Evolutionary conservation across 2,113 vertebrate species (phyloP), one percentile per base, ranked within the genome.

Genomic region (Amazona vittata): DNA sequence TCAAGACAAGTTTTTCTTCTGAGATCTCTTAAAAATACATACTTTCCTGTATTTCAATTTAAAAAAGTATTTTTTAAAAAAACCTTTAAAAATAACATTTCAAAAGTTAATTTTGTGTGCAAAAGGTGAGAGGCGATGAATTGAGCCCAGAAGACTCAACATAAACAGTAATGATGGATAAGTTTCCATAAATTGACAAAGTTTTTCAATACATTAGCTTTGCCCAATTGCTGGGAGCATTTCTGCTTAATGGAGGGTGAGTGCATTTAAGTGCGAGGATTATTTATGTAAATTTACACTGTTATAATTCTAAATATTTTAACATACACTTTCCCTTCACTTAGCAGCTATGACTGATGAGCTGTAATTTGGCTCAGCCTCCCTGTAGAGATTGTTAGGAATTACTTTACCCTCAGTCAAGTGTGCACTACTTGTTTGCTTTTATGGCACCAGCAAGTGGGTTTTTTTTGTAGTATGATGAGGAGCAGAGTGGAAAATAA

Each of bases 211-310:
- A 87, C 41, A 53, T 64, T 35, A 91, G 44, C 29, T 91, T 69
- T 70, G 35, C 29, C 50, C 86, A 91, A 84, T 68, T 75, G 73
- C 65, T 60, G 33, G 70, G 49, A 69, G 35, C 28, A 46, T 70
- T 79, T 86, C 63, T 92, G 71, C 53, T 73, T 76, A 91, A 76
- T 65, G 70, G 57, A 88, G 52, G 12, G 52, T 77, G 49, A 92
- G 17, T 50, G 49, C 83, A 90, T 2, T 0, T 49, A 91, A 89
- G 62, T 91, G 90, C 53, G 67, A 77, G 49, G 33, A 80, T 95
- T 85, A 84, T 91, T 95, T 91, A 96, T 77, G 69, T 59, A 88
- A 91, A 88, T 90, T 59, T 91, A 95, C 11, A 3, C 28, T 50
- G 21, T 50, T 89, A 41, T 14, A 78, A 43, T 55, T 64, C 35